These are phyloP conservation scores for Aphelinus certus DNA, from an alignment of 1,140 invertebrate genomes.

Conservation along the genomic window DNA sequence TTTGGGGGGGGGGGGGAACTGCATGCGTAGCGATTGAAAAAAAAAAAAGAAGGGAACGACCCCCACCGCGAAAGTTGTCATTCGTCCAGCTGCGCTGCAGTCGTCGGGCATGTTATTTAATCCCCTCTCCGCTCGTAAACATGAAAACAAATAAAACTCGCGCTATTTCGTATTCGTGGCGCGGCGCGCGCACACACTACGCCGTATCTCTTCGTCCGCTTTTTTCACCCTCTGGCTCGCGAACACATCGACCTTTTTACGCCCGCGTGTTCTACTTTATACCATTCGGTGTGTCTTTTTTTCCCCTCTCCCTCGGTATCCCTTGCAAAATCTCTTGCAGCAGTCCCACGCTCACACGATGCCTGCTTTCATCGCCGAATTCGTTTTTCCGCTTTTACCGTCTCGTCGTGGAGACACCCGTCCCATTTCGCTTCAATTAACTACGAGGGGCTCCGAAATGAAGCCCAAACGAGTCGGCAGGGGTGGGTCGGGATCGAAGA, in stretches of 20 bases:
- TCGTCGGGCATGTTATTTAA: slow-evolving; percentile 11
- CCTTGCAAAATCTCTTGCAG: no score
- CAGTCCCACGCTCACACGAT: no score
- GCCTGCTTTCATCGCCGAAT: no score
- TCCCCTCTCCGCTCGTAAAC: slow-evolving; percentile 28
- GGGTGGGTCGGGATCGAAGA: no score
- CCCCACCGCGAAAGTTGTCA: neutral
- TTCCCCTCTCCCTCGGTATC: no score
- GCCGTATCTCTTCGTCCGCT: neutral
- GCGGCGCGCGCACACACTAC: neutral
- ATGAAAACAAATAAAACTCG: slow-evolving; percentile 29
- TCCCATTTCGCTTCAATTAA: no score
- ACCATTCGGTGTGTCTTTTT: neutral
- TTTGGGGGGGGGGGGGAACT: neutral
- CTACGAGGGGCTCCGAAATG: no score
- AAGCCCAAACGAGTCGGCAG: no score
- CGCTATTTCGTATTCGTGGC: slow-evolving; percentile 24
- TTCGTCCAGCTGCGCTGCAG: neutral
- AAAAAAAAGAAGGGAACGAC: no score
- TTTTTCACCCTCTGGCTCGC: neutral
- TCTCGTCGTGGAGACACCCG: no score
- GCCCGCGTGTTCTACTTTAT: neutral
- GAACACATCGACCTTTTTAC: neutral
- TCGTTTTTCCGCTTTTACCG: no score
- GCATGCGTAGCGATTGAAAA: neutral